Conservation (phyloP, 2,888 invertebrate species). For the Macrophya alboannulata region DNA sequence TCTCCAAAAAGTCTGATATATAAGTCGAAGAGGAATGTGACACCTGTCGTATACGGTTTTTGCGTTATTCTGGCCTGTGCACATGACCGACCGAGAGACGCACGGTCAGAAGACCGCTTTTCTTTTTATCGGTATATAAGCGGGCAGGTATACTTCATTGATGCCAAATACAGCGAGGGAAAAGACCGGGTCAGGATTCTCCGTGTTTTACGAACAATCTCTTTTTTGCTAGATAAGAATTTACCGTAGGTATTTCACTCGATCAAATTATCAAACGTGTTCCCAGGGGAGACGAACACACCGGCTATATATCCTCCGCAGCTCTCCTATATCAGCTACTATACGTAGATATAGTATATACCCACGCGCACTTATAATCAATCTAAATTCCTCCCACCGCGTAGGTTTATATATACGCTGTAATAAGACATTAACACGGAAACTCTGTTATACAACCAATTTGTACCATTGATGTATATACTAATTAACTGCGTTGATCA, state of each 20-base stretch:
- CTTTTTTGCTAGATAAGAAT: constrained; percentile 15
- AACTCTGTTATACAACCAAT: not conserved
- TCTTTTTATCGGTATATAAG: constrained; percentile 9
- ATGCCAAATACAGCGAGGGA: constrained; percentile 37
- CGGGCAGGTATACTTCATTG: constrained; percentile 32
- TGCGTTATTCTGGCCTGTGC: not conserved
- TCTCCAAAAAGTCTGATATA: constrained; percentile 12
- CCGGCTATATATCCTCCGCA: not conserved
- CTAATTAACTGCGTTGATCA: constrained; percentile 24
- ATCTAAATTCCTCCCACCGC: constrained; percentile 33
- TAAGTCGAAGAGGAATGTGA: constrained; percentile 63
- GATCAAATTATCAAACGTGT: constrained; percentile 50
- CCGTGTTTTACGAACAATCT: constrained; percentile 43
- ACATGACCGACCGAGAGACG: not conserved
- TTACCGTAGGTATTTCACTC: constrained; percentile 43
- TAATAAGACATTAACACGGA: not conserved
- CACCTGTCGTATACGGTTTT: constrained; percentile 61
- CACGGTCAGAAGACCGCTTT: constrained; percentile 11
- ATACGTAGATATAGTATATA: no score
- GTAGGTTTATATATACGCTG: no score
- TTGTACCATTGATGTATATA: constrained; percentile 5
- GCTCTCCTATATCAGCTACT: no score
- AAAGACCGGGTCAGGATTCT: constrained; percentile 44
- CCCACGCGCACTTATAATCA: constrained; percentile 21
- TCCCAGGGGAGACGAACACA: constrained; percentile 23